Conservation (phyloP, 2,797 vertebrate genomes). For the Syngnathus acus region DNA sequence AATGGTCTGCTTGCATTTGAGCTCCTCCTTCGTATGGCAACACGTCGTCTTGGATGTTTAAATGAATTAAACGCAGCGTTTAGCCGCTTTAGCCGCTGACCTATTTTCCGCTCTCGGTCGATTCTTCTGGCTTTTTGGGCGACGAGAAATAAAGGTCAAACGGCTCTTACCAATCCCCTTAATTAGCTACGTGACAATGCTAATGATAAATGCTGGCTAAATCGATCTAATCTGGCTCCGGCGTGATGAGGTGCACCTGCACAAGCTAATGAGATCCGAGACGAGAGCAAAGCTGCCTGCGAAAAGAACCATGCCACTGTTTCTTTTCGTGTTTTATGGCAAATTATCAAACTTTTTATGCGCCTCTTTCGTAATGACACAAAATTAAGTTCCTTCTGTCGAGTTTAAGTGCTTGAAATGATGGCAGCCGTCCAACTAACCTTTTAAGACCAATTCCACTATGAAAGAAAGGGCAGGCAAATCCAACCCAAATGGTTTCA, state of each 20-base stretch:
- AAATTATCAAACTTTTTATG: neutral
- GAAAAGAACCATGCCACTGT: neutral
- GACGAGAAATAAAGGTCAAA: constrained; percentile 1
- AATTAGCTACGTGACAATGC: neutral
- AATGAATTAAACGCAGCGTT: neutral
- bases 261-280: neutral
- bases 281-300: neutral
- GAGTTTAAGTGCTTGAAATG: too few relatives aligned
- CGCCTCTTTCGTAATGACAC: neutral
- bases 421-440: too few relatives aligned
- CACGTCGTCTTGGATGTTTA: neutral
- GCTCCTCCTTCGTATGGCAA: neutral
- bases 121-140: neutral
- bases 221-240: neutral
- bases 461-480: too few relatives aligned
- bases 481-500: too few relatives aligned
- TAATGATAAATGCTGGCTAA: constrained; percentile 1
- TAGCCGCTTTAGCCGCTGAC: neutral
- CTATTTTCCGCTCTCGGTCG: neutral
- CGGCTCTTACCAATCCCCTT: neutral
- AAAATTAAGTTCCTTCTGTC: neutral
- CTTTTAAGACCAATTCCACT: too few relatives aligned
- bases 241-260: neutral
- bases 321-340: neutral
- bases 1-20: neutral